Conservation (phyloP, 2,888 invertebrate genomes). For the Epirrhoe tristata region DNA sequence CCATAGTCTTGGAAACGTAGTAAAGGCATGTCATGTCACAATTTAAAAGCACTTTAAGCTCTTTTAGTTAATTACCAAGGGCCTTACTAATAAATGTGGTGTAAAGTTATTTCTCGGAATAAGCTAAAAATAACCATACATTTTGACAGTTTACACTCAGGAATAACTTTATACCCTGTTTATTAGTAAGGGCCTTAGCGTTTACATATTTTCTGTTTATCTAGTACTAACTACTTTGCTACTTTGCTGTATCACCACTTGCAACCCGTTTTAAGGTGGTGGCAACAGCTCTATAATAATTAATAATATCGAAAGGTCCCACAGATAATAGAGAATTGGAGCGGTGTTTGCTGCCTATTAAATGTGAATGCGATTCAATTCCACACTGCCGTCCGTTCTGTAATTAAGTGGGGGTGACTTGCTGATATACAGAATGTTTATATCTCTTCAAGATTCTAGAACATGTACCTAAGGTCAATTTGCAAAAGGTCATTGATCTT, state of each 20-base stretch:
- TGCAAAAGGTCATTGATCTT: not conserved
- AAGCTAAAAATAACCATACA: no score
- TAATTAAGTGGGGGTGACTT: conserved; percentile 69
- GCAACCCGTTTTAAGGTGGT: conserved; percentile 23
- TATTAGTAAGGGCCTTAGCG: no score
- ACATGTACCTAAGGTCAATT: not conserved
- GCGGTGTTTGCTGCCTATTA: conserved; percentile 79
- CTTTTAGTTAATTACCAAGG: no score
- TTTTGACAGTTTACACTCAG: no score
- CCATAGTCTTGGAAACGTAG: no score
- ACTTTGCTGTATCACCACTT: not conserved
- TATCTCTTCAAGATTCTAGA: not conserved
- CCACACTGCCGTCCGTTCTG: conserved; percentile 62
- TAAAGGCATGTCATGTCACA: no score
- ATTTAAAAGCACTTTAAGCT: no score
- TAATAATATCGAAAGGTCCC: conserved; percentile 65
- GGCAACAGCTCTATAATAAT: conserved; percentile 58
- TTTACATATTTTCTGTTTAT: no score
- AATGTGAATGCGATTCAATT: conserved; percentile 80
- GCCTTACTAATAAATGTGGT: no score
- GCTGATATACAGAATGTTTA: conserved; percentile 37
- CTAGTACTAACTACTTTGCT: no score
- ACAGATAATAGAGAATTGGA: conserved; percentile 75
- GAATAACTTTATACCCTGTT: no score
- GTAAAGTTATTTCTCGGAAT: no score